Evolutionary conservation across 2,888 invertebrate genomes (phyloP).

Genomic region (Cryptocephalus moraei): DNA sequence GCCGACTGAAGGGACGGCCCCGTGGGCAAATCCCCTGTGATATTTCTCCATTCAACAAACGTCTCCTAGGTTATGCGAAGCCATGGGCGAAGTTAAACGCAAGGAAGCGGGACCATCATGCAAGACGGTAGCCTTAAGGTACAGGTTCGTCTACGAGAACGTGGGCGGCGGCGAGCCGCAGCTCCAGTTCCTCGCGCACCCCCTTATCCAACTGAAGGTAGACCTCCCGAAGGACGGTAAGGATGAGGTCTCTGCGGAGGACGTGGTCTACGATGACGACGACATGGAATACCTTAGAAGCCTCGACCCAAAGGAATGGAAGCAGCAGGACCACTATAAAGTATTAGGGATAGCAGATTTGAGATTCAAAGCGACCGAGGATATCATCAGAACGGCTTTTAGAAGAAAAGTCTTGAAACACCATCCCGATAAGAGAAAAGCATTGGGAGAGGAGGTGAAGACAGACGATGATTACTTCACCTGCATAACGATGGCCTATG

Average conservation of each 20-base stretch:
- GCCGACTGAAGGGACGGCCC: too few relatives aligned
- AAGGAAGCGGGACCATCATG: slow-evolving; percentile 20
- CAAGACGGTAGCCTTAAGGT: slow-evolving; percentile 31
- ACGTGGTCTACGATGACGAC: slow-evolving; percentile 53
- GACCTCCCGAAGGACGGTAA: slow-evolving; percentile 18
- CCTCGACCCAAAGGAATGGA: slow-evolving; percentile 94
- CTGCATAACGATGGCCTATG: slow-evolving; percentile 96
- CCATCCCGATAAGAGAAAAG: slow-evolving; percentile 96
- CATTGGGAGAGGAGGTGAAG: slow-evolving; percentile 75
- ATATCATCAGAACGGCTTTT: slow-evolving; percentile 91
- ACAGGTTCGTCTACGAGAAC: slow-evolving; percentile 30
- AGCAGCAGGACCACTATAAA: slow-evolving; percentile 94
- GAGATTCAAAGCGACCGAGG: slow-evolving; percentile 79
- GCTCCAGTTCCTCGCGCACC: slow-evolving; percentile 30
- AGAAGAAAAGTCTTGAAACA: slow-evolving; percentile 83
- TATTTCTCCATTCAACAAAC: too few relatives aligned
- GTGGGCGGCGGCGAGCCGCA: slow-evolving; percentile 25
- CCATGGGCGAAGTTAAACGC: slow-evolving; percentile 31
- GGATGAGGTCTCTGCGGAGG: slow-evolving; percentile 23
- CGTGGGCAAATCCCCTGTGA: too few relatives aligned
- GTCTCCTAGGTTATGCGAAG: slow-evolving; percentile 17
- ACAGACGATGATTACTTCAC: slow-evolving; percentile 96
- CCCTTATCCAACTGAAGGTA: slow-evolving; percentile 29
- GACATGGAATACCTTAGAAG: slow-evolving; percentile 77
- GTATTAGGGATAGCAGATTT: slow-evolving; percentile 82